phyloP scores from a whole-genome alignment of 1,140 invertebrate species.

The Brachionus rotundiformis region DNA sequence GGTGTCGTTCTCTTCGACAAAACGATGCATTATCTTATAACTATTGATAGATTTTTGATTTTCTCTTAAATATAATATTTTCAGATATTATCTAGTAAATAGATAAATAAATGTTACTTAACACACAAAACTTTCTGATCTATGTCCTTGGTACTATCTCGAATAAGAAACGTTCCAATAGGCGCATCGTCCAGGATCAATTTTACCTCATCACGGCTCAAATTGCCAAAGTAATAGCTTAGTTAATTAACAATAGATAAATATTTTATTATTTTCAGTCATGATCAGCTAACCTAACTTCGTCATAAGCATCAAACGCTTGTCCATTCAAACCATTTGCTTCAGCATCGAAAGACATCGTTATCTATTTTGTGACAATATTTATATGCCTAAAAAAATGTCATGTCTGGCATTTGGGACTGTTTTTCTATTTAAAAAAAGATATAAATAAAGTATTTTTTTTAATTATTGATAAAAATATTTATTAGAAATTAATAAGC shows the following conservation, averaged over 20 bases:
- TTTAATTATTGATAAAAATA: too few species aligned
- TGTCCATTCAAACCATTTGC: not conserved
- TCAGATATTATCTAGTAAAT: not conserved
- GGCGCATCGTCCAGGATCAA: not conserved
- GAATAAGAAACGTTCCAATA: slow-evolving; percentile 44
- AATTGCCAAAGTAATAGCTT: slow-evolving; percentile 48
- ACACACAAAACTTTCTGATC: slow-evolving; percentile 51
- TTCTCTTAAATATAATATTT: not conserved
- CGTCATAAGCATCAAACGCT: slow-evolving; percentile 37
- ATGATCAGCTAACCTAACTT: slow-evolving; percentile 17
- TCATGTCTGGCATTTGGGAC: too few species aligned
- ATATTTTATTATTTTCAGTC: not conserved
- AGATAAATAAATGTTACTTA: not conserved
- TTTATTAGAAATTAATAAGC: too few species aligned
- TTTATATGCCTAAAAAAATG: too few species aligned
- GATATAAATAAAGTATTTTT: too few species aligned
- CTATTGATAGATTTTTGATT: slow-evolving; percentile 48
- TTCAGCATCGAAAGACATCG: not conserved
- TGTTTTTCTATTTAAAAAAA: too few species aligned
- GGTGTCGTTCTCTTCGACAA: not conserved
- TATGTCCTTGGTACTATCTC: slow-evolving; percentile 42
- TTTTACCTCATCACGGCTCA: slow-evolving; percentile 43
- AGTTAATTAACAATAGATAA: not conserved
- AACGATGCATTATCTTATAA: slow-evolving; percentile 46
- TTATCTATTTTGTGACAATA: too few species aligned